Evolutionary conservation across 2,113 vertebrate genomes (phyloP), one percentile per base, ranked within the genome.

Genomic region (Hylia prasina): DNA sequence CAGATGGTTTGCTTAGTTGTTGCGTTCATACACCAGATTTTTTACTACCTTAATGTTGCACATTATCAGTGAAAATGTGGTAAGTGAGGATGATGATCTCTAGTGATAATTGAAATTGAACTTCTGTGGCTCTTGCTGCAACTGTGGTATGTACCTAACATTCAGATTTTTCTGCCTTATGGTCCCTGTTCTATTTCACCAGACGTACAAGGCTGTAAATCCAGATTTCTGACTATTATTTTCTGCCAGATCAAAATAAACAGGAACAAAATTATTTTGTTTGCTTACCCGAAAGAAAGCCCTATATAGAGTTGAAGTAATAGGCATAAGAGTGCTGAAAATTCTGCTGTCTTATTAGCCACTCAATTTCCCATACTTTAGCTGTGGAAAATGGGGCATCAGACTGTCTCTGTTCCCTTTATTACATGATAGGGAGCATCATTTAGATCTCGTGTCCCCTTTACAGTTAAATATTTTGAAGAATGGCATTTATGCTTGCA

Each of bases 1-100:
- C 95, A 95, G 96, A 94, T 97, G 94, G 92, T 95, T 97, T 91
- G n/a, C 78, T 66, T 88, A 77, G 63, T 72, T 92, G 47, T 40
- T 44, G 33, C 58, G 80, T 82, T 82, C 19, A 1, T 88, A 40
- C 24, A 94, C 75, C 93, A 96, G 87, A 82, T 94, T 96, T 96
- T 96, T 96, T 91, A 91, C 75, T 95, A 90, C 84, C 90, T 94
- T 93, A 93, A 85, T 96, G 71, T 91, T 90, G 71, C 78, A 93
- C 50, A 48, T 96, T 92, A 91, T 89, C 84, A 66, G 50, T 78
- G 44, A 63, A 96, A 95, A 82, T 82, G 87, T 93, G 84, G 57
- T 93, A 94, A 95, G 64, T 72, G 88, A 85, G 47, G 79, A 73
- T 39, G 70, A 90, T 95, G 54, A 93, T 95, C 63, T 92, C 54